These are phyloP conservation scores for Timema cristinae DNA, from an alignment of 2,888 invertebrate species.

Conservation along the genomic window DNA sequence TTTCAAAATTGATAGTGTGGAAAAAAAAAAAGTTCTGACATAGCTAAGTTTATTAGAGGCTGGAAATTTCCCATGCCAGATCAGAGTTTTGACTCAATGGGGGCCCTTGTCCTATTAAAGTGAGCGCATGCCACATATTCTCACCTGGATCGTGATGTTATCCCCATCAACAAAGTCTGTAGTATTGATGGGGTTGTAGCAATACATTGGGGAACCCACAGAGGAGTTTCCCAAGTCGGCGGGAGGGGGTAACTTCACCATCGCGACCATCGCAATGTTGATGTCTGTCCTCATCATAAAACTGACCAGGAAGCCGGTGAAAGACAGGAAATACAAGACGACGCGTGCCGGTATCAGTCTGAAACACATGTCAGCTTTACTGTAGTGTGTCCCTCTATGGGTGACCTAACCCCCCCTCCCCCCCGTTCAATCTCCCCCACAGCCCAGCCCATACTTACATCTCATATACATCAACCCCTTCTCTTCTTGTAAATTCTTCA, in stretches of 20 bases:
- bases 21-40: too few relatives aligned
- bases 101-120: too few relatives aligned
- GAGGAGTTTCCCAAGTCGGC: conserved; percentile 30
- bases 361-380: conserved; percentile 22
- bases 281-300: conserved; percentile 76
- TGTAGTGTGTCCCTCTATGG: conserved; percentile 4
- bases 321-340: conserved; percentile 65
- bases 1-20: too few relatives aligned
- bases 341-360: conserved; percentile 63
- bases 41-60: too few relatives aligned
- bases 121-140: neutral
- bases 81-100: too few relatives aligned
- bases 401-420: neutral
- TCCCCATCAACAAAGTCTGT: conserved; percentile 16
- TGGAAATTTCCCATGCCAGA: too few relatives aligned
- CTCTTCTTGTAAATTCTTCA: too few relatives aligned
- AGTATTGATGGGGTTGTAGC: conserved; percentile 36
- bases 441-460: too few relatives aligned
- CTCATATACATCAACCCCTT: too few relatives aligned
- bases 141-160: conserved; percentile 19
- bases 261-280: conserved; percentile 65
- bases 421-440: too few relatives aligned
- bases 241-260: conserved; percentile 49
- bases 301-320: conserved; percentile 67
- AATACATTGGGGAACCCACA: conserved; percentile 35